Percentiles rank a stretch among this genome's conserved stretches.
phyloP scores from a whole-genome alignment of 2,797 vertebrate genomes.

The Synanceia verrucosa region DNA sequence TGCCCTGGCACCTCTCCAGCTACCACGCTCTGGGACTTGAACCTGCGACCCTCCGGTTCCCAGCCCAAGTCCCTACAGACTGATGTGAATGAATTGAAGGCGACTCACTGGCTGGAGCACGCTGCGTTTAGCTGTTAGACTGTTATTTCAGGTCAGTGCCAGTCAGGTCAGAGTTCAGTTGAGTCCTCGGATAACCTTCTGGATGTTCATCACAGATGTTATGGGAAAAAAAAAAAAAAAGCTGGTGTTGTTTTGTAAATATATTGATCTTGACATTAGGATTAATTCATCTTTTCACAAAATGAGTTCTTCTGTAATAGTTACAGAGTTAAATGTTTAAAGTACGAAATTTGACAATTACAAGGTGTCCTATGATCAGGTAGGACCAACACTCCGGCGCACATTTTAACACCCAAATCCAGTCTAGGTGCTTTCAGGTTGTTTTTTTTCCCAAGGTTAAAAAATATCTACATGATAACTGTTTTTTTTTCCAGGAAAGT shows the following conservation, averaged over 20 bases:
- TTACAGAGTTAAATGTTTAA: background rate
- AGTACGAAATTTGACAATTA: constrained; percentile 2
- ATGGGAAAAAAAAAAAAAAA: background rate
- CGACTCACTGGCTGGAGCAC: background rate
- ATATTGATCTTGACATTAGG: background rate
- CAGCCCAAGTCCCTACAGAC: too few relatives aligned
- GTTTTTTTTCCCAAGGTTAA: background rate
- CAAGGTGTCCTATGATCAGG: background rate
- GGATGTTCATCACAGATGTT: constrained; percentile 1
- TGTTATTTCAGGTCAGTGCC: constrained; percentile 15
- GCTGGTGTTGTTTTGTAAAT: constrained; percentile 17
- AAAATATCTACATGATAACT: background rate
- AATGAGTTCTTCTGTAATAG: background rate
- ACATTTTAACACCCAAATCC: background rate
- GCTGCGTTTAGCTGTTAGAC: background rate
- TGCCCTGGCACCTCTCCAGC: too few relatives aligned
- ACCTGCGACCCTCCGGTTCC: too few relatives aligned
- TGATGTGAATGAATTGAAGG: too few relatives aligned
- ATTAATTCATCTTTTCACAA: background rate
- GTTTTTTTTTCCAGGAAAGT: background rate
- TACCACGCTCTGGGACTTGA: too few relatives aligned
- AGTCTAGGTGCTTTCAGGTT: background rate
- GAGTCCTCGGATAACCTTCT: background rate
- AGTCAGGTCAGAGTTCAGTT: too few relatives aligned
- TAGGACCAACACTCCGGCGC: background rate